These are phyloP conservation scores for Drosophila prosaltans DNA, from an alignment of 1,140 invertebrate species.

Conservation along the genomic window DNA sequence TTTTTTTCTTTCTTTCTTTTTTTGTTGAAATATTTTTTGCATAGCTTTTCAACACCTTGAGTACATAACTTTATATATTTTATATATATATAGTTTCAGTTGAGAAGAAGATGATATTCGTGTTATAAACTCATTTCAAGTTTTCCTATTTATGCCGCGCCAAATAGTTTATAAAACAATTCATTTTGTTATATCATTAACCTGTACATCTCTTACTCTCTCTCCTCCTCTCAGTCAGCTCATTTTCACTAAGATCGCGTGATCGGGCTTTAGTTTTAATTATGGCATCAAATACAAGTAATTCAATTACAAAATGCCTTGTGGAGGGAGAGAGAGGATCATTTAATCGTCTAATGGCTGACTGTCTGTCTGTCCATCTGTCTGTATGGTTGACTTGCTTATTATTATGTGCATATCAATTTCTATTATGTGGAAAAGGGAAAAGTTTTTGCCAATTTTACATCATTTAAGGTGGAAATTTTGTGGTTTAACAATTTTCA, in stretches of 20 bases:
- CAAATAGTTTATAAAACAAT: constrained; percentile 71
- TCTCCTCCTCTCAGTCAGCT: constrained; percentile 25
- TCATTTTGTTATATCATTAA: constrained; percentile 76
- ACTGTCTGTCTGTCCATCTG: neutral
- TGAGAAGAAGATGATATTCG: neutral
- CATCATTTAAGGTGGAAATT: neutral
- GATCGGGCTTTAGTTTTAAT: constrained; percentile 58
- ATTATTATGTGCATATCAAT: constrained; percentile 39
- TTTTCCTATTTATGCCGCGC: constrained; percentile 64
- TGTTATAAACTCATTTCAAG: constrained; percentile 37
- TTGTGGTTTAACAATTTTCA: neutral
- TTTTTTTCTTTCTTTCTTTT: neutral
- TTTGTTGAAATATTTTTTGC: constrained; percentile 25
- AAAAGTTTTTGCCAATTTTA: neutral
- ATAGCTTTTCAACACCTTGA: constrained; percentile 55
- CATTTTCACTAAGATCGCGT: constrained; percentile 49
- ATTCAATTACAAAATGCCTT: constrained; percentile 73
- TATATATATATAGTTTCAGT: neutral
- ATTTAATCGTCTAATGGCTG: constrained; percentile 20
- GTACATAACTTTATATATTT: neutral
- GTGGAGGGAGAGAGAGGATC: constrained; percentile 19
- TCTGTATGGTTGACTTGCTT: constrained; percentile 24
- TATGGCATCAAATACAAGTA: constrained; percentile 41
- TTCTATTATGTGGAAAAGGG: neutral
- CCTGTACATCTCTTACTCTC: constrained; percentile 11